phyloP scores from a whole-genome alignment of 92 coral and sea anemone genomes.

The Palythoa caribaeorum region DNA sequence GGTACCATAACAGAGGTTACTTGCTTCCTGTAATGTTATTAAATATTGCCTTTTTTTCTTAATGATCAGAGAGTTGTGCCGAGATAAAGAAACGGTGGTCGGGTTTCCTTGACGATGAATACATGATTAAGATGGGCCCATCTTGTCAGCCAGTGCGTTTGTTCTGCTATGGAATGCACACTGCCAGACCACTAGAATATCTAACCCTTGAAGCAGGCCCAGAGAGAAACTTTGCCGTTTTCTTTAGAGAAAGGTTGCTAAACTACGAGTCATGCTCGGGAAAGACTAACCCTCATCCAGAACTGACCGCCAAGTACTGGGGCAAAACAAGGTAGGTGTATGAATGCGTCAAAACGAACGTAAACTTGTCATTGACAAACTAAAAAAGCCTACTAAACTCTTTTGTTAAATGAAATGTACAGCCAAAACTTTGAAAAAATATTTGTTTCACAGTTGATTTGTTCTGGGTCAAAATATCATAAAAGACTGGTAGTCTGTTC shows the following conservation, averaged over 20 bases:
- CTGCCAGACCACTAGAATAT: conserved; percentile 88
- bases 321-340: conserved; percentile 74
- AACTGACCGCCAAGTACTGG: conserved; percentile 95
- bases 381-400: background rate
- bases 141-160: conserved; percentile 93
- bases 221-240: conserved; percentile 88
- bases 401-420: background rate
- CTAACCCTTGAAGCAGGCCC: conserved; percentile 90
- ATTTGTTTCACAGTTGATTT: no score
- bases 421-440: no score
- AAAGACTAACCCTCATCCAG: conserved; percentile 85
- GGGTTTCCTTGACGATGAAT: conserved; percentile 95
- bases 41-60: background rate
- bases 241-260: conserved; percentile 89
- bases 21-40: background rate
- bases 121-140: conserved; percentile 84
- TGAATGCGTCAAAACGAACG: background rate
- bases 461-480: no score
- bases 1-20: no score
- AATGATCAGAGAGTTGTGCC: conserved; percentile 80
- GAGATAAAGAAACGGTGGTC: conserved; percentile 91
- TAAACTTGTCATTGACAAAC: background rate
- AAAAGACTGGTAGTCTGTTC: no score
- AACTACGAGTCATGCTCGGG: conserved; percentile 92
- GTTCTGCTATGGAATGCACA: conserved; percentile 92